Base-by-base conservation (phyloP, 2,888 invertebrate genomes). In the Trissoscelio sp. region DNA sequence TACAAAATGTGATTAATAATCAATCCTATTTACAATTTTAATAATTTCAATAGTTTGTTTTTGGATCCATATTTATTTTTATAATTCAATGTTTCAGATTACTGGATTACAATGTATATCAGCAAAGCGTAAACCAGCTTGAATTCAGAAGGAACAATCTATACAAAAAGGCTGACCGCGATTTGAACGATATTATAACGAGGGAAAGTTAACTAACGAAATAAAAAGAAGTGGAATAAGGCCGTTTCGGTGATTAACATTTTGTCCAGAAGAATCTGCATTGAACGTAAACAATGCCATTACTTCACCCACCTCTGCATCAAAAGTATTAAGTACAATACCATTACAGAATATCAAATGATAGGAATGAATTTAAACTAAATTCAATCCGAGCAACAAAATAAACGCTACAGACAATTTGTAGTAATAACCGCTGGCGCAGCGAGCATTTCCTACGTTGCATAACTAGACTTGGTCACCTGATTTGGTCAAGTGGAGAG, bases 401-500 rank as follows among this genome's bases (percentile, higher is more conserved):
- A 74, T 64, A 74, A 55, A 44, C 28, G 42, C 12, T 16, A 18
- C 14, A 11, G 55, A 64, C 77, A 79, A 79, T 81, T 77, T 81
- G 57, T 67, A 67, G 73, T 77, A 82, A 79, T 74, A 69, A 80
- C 37, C 64, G 57, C 75, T 70, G 42, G 44, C 78, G 28, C 46
- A 44, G 83, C 34, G 60, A 79, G 83, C 83, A 84, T 89, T 89
- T 88, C 85, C 79, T 85, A 67, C 83, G 87, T 89, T 89, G 86
- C 86, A 83, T 85, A 90, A 90, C 74, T 70, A 81, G 84, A 86
- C 87, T 89, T 88, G 86, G 77, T 81, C 81, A 84, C 87, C 83
- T 88, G 88, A 90, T 90, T 89, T 84, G 84, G 86, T 88, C 88
- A 90, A 90, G 89, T 90, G 90, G 85, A 66, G 86, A 85, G 89